Conservation (phyloP, 2,113 vertebrate species). For the Calidris pygmaea region DNA sequence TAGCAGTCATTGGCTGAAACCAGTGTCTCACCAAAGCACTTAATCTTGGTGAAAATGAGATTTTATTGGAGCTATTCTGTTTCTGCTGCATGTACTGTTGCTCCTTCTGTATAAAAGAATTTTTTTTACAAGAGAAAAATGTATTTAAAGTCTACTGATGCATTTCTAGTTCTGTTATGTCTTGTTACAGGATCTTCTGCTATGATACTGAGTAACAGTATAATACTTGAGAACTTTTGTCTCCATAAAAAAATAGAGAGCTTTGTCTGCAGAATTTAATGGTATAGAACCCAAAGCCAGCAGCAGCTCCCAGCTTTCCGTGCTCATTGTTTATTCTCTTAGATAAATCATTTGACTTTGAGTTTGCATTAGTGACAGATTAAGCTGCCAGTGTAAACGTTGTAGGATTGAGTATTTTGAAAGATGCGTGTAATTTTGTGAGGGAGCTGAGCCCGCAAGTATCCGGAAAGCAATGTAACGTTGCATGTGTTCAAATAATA, state of each 20-base stretch:
- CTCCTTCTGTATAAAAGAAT: not conserved
- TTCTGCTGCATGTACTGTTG: not conserved
- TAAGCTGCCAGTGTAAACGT: conserved; percentile 29
- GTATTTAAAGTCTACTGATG: not conserved
- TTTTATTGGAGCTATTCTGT: not conserved
- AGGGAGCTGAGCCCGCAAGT: not conserved
- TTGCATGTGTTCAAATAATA: conserved; percentile 2
- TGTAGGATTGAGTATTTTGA: conserved; percentile 21
- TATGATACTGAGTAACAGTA: not conserved
- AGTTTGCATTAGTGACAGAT: conserved; percentile 33
- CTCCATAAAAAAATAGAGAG: not conserved
- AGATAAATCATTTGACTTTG: conserved; percentile 5
- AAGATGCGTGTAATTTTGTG: conserved; percentile 10
- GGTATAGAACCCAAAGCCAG: not conserved
- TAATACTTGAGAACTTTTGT: not conserved
- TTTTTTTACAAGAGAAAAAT: not conserved
- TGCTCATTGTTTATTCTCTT: conserved; percentile 14
- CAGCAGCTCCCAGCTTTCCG: not conserved
- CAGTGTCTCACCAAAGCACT: not conserved
- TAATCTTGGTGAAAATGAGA: not conserved
- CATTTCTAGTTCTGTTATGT: not conserved
- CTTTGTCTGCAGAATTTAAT: not conserved
- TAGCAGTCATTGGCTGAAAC: not conserved
- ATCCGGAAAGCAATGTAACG: conserved; percentile 15
- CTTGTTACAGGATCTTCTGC: not conserved